Conservation (phyloP, 2,888 invertebrate genomes). For the Thecocarcelia acutangulata region DNA sequence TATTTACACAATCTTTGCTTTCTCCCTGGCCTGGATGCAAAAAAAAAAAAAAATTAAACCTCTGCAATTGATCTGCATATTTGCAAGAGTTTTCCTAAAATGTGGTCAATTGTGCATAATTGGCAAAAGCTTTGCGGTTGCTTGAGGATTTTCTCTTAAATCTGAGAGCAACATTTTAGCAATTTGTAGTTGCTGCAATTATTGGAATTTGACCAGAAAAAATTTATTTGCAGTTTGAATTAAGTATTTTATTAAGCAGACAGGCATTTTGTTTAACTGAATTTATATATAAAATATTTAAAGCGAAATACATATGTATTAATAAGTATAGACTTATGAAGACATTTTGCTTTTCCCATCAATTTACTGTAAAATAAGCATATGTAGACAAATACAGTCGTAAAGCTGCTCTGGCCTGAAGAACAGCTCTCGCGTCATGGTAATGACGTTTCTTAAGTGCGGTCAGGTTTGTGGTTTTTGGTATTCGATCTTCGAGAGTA, state of each 20-base stretch:
- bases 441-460: too few relatives aligned
- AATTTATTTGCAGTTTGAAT: too few relatives aligned
- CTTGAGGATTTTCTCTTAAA: slow-evolving; percentile 46
- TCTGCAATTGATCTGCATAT: slow-evolving; percentile 58
- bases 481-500: too few relatives aligned
- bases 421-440: too few relatives aligned
- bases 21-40: neutral
- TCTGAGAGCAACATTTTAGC: neutral
- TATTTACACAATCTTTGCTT: slow-evolving; percentile 30
- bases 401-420: too few relatives aligned
- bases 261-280: slow-evolving; percentile 18
- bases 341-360: too few relatives aligned
- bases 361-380: too few relatives aligned
- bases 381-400: too few relatives aligned
- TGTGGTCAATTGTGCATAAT: slow-evolving; percentile 66
- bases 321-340: too few relatives aligned
- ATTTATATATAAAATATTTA: slow-evolving; percentile 41
- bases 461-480: too few relatives aligned
- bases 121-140: slow-evolving; percentile 63
- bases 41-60: slow-evolving; percentile 19
- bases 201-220: neutral
- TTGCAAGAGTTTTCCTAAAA: slow-evolving; percentile 48
- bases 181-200: slow-evolving; percentile 10
- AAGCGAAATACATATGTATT: too few relatives aligned
- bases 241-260: neutral